Base-by-base conservation (phyloP, 2,888 invertebrate genomes). In the Xestia rhomboidea region DNA sequence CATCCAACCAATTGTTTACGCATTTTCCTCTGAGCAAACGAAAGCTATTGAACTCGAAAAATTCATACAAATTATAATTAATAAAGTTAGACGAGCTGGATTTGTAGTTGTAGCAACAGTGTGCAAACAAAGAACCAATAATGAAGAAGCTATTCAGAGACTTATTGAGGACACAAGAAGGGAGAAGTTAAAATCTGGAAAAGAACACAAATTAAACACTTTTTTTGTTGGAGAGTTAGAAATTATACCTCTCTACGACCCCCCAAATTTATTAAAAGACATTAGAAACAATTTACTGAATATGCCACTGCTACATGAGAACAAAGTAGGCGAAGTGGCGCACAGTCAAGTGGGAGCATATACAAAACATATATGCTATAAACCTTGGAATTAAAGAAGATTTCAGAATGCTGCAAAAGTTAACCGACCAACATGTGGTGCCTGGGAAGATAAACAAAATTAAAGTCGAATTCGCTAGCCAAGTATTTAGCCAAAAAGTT, bases 51-150 rank as follows among this genome's bases (percentile, higher is more conserved):
- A 49, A 38, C 46, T 72, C 27, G 38, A 72, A 72, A 46, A 46
- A 11, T 1, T 8, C 46, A 38, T 72, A 68, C 46, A 72, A 27
- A 46, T 38, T 38, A 49, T 72, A 15, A 68, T 72, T 68, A 27
- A 46, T 21, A 10, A 49, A 21, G 38, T 72, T 3, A 49, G 27
- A 38, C 0, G 38, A 68, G 41, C 49, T 73, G 84, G 84, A 18
- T 63, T 87, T 49, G 74, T 77, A 71, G 79, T 84, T n/a, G 77
- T 85, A 13, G 81, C 82, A 34, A 84, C 84, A 6, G 73, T 87
- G 8, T 87, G 86, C 67, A 81, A 85, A 46, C 83, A 85, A 51
- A 82, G 85, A 41, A 44, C 72, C 11, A 81, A 77, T 60, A 85
- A 85, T 79, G 38, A 68, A 5, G 46, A 81, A 18, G 76, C 80